Evolutionary conservation across 2,113 vertebrate species (phyloP).

Genomic region (Casuarius casuarius): DNA sequence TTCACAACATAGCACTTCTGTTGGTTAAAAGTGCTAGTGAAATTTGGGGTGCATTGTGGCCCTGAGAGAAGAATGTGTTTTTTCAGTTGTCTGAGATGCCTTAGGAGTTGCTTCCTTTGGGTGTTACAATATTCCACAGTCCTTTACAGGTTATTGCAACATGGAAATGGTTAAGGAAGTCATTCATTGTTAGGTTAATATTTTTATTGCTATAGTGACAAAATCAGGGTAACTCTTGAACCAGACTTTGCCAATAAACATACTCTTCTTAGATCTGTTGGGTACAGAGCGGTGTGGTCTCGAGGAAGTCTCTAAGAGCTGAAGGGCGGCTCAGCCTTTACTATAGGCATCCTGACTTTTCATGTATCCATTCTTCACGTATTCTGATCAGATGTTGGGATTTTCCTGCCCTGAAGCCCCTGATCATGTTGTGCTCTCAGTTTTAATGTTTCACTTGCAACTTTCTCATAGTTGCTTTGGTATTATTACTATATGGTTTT

Average conservation of each 20-base stretch:
- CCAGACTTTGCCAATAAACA: background rate
- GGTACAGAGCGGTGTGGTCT: background rate
- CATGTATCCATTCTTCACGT: background rate
- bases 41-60: background rate
- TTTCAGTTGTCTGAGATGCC: background rate
- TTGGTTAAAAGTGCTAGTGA: background rate
- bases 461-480: background rate
- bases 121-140: background rate
- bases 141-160: background rate
- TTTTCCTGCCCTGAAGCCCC: background rate
- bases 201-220: constrained; percentile 4
- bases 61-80: background rate
- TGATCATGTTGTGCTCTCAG: background rate
- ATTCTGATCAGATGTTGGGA: background rate
- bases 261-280: background rate
- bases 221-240: background rate
- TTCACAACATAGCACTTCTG: background rate
- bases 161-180: background rate
- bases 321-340: background rate
- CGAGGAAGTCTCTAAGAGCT: background rate
- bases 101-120: background rate
- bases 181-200: background rate
- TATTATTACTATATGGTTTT: background rate
- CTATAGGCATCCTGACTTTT: background rate
- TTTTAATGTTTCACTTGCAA: background rate